These are phyloP conservation scores for Cichlasoma orientale DNA, from an alignment of 2,797 vertebrate genomes.

Conservation along the genomic window DNA sequence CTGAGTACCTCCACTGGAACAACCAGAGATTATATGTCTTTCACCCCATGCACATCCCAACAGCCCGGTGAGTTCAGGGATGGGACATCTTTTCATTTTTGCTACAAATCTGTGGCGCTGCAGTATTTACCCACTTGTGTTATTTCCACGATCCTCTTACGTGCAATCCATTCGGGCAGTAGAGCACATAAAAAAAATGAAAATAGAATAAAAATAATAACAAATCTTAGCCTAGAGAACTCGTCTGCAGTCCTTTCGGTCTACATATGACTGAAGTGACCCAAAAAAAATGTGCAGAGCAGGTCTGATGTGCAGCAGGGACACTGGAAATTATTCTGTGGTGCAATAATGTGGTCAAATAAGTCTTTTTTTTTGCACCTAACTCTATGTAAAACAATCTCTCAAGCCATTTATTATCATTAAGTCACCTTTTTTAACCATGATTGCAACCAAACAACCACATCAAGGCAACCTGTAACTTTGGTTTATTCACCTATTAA, in stretches of 20 bases:
- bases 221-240: neutral
- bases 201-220: too few relatives aligned
- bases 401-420: neutral
- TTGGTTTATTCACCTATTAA: neutral
- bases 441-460: neutral
- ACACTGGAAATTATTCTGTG: neutral
- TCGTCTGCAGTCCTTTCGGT: conserved; percentile 1
- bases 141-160: neutral
- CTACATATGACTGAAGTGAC: neutral
- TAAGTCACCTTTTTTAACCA: neutral
- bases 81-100: neutral
- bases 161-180: neutral
- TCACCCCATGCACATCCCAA: neutral
- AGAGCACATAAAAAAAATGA: neutral
- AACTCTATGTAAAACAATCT: neutral
- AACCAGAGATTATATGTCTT: neutral
- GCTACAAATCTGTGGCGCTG: neutral
- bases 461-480: neutral
- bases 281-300: neutral
- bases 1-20: neutral
- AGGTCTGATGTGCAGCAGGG: neutral
- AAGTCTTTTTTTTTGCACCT: neutral
- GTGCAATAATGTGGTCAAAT: neutral
- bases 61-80: neutral
- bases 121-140: conserved; percentile 7